Evolutionary conservation across 2,113 vertebrate genomes (phyloP).

Genomic region (Boulengeromyrus knoepffleri): DNA sequence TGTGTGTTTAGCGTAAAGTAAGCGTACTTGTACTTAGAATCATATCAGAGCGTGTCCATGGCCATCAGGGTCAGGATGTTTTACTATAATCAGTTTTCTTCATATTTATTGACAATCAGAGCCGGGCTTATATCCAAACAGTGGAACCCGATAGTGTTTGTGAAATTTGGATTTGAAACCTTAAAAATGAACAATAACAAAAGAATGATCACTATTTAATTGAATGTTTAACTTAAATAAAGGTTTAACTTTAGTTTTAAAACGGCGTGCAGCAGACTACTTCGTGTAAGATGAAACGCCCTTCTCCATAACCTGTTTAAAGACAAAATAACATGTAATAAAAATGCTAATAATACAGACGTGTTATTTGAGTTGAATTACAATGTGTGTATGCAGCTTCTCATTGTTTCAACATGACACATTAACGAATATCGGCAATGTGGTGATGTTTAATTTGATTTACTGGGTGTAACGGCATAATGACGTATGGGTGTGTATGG

Average conservation of each 20-base stretch:
- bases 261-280: neutral
- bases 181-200: neutral
- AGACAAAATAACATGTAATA: neutral
- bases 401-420: neutral
- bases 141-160: neutral
- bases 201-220: neutral
- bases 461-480: neutral
- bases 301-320: neutral
- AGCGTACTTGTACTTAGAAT: neutral
- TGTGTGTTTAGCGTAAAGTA: neutral
- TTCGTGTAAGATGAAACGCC: neutral
- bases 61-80: neutral
- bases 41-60: neutral
- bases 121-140: neutral
- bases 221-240: neutral
- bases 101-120: neutral
- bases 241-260: neutral
- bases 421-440: neutral
- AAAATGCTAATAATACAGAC: neutral
- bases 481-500: neutral
- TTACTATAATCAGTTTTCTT: neutral
- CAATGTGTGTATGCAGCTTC: neutral
- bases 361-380: neutral
- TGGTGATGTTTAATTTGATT: neutral
- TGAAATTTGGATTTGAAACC: neutral